Conservation (phyloP, 2,113 vertebrate species). For the Hassar affinis region DNA sequence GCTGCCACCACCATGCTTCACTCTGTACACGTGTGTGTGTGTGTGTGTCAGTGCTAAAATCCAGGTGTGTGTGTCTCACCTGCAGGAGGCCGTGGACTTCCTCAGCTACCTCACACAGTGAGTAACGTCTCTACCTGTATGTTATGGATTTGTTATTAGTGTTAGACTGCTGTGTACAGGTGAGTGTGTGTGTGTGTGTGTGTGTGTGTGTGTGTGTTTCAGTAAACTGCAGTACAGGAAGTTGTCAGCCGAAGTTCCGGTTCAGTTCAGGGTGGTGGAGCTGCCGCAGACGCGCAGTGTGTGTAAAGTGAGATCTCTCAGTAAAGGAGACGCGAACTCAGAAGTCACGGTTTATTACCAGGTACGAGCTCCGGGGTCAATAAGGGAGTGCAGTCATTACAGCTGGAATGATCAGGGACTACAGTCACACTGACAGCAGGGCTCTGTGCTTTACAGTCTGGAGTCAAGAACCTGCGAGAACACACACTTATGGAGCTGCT, state of each 20-base stretch:
- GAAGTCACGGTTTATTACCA: constrained; percentile 95
- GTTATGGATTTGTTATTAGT: not conserved
- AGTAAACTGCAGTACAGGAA: constrained; percentile 85
- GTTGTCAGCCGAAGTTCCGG: constrained; percentile 79
- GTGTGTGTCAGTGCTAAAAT: not conserved
- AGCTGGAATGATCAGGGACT: too few relatives aligned
- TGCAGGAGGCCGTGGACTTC: constrained; percentile 12
- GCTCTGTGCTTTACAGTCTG: constrained; percentile 73
- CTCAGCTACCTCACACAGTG: constrained; percentile 28
- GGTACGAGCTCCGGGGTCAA: too few relatives aligned
- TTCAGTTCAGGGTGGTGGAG: constrained; percentile 89
- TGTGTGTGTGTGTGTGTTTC: constrained; percentile 49
- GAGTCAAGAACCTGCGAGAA: constrained; percentile 84
- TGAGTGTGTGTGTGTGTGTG: constrained; percentile 9
- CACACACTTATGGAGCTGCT: constrained; percentile 95
- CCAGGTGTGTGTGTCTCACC: not conserved
- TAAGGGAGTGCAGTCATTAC: too few relatives aligned
- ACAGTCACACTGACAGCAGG: not conserved
- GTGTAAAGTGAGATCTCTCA: constrained; percentile 91
- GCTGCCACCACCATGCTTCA: not conserved
- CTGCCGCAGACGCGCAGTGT: constrained; percentile 79
- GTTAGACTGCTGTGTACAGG: not conserved
- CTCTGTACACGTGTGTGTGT: not conserved
- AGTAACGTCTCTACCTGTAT: not conserved
- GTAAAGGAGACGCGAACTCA: constrained; percentile 90